A percentile compares a stretch with the other conserved stretches of the same genome.
These are phyloP conservation scores for Drosophila arizonae DNA, from an alignment of 1,140 invertebrate genomes.

Conservation along the genomic window DNA sequence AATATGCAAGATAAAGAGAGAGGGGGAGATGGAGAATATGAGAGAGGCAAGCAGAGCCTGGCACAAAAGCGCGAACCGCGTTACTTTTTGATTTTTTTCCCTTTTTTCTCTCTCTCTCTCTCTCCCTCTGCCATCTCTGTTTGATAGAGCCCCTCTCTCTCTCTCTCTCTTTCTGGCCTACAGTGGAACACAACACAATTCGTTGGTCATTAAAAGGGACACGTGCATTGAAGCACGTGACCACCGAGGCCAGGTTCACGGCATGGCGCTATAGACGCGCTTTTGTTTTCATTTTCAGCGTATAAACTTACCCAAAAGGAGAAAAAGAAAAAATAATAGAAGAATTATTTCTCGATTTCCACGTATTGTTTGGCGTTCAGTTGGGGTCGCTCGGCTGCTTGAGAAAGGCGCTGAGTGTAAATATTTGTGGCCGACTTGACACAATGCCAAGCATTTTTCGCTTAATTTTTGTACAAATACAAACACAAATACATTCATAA, in stretches of 20 bases:
- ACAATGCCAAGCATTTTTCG: constrained; percentile 70
- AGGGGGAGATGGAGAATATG: not conserved
- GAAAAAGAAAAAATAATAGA: not conserved
- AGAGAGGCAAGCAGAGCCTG: too few species aligned
- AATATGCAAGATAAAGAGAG: constrained; percentile 54
- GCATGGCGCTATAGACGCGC: constrained; percentile 55
- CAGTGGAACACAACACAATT: constrained; percentile 61
- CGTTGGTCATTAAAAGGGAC: constrained; percentile 82
- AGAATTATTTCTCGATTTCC: constrained; percentile 10
- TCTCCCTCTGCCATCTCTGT: not conserved
- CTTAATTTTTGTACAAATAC: constrained; percentile 76
- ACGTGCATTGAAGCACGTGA: constrained; percentile 81
- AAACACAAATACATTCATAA: constrained; percentile 75
- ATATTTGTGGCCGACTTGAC: constrained; percentile 71
- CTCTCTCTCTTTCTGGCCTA: not conserved
- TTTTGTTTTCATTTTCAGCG: constrained; percentile 48
- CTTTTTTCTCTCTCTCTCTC: not conserved
- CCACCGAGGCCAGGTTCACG: constrained; percentile 55
- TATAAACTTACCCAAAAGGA: constrained; percentile 38
- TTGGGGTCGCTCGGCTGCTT: constrained; percentile 16
- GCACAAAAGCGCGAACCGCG: constrained; percentile 40
- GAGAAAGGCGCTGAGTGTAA: constrained; percentile 66
- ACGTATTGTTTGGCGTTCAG: constrained; percentile 43
- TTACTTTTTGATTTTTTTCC: constrained; percentile 65
- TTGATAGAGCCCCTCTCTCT: not conserved